A percentile compares a stretch with the other conserved stretches of the same genome.
These are phyloP conservation scores for Drosophila ezoana DNA, from an alignment of 2,888 invertebrate species.

Conservation along the genomic window DNA sequence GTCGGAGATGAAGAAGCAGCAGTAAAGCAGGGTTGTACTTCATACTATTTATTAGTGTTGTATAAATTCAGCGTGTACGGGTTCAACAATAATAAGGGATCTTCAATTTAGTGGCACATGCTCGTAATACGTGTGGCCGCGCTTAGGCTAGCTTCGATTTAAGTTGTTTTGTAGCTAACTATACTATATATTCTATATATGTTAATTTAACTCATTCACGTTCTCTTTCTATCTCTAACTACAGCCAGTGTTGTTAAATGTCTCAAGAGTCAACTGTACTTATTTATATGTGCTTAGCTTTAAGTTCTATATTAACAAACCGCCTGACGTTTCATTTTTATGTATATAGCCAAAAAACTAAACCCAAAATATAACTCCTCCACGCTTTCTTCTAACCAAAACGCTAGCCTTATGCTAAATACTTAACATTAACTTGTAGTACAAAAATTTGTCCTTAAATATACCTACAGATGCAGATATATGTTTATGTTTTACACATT, in stretches of 20 bases:
- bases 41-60: constrained; percentile 26
- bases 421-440: constrained; percentile 73
- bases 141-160: constrained; percentile 44
- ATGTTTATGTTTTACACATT: constrained; percentile 69
- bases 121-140: constrained; percentile 14
- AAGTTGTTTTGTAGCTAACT: constrained; percentile 58
- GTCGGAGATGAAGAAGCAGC: constrained; percentile 23
- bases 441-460: constrained; percentile 63
- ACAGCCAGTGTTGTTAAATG: constrained; percentile 54
- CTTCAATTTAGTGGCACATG: constrained; percentile 52
- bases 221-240: constrained; percentile 34
- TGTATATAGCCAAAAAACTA: constrained; percentile 59
- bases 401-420: constrained; percentile 69
- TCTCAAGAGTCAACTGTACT: constrained; percentile 56
- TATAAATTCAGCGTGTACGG: constrained; percentile 46
- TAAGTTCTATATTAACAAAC: constrained; percentile 65
- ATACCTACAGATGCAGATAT: constrained; percentile 32
- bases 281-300: constrained; percentile 68
- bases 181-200: constrained; percentile 22
- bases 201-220: constrained; percentile 45
- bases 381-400: constrained; percentile 74
- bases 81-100: constrained; percentile 52
- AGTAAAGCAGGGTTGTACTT: constrained; percentile 40
- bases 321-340: constrained; percentile 16
- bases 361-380: constrained; percentile 6